Evolutionary conservation across 2,888 invertebrate species (phyloP), one percentile per base, ranked within the genome.

Genomic region (Mayetiola destructor): DNA sequence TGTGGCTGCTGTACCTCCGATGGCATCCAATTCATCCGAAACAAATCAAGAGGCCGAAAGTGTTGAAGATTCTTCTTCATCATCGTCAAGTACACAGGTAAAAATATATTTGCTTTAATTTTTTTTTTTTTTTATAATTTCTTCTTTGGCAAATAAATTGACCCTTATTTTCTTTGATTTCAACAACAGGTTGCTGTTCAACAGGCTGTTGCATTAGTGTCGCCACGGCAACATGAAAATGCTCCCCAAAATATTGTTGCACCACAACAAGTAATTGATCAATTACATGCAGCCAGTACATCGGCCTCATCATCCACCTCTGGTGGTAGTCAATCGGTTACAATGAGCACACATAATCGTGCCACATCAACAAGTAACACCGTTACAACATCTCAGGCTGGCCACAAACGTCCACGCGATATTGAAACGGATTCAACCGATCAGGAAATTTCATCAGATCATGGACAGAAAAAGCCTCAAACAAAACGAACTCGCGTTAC

Each of bases 191-290:
- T 70, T 68, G 16, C 39, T 18, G 40, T 56, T 1, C 76, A 76
- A 61, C 77, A 84, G 75, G 82, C 80, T 1, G 84, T 84, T 8
- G 85, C 84, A 0, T 71, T 84, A 60, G 84, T 84, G 20, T 75
- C 83, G 63, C 85, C 84, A 0, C 77, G 84, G 58, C 78, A 53
- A 12, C 53, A 81, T 57, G 84, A 84, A 63, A 82, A 81, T 64
- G 81, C 81, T 18, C 75, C 74, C 1, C 67, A 67, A 30, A 67
- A 66, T 57, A 66, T 64, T 53, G 64, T 64, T 42, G 66, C 66
- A 5, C 66, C 65, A 21, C 57, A 53, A 40, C 67, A 14, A 65
- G 65, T 58, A 67, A 71, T 66, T 60, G 70, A 69, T 48, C 65
- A 65, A 4, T 67, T 65, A 59, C 73, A 69, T 62, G 61, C 55